phyloP scores from a whole-genome alignment of 2,113 vertebrate species.

The Oreochromis niloticus region DNA sequence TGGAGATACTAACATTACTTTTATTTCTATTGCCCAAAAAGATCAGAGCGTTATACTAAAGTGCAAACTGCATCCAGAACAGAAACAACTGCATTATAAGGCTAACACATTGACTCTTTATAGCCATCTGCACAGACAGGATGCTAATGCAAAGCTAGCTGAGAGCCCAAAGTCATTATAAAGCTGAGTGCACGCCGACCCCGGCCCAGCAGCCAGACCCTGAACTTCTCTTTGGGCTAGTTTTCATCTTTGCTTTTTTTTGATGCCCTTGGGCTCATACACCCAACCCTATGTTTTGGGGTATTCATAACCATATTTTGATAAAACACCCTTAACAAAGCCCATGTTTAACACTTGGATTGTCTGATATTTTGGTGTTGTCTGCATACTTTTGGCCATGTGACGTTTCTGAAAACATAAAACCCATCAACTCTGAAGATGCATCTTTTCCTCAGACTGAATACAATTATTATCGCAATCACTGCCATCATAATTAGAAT shows the following conservation, averaged over 20 bases:
- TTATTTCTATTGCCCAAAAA: not conserved
- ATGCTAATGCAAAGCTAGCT: not conserved
- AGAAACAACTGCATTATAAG: not conserved
- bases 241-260: not conserved
- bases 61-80: not conserved
- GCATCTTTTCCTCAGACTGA: not conserved
- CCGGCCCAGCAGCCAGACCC: rapidly evolving
- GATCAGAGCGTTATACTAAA: rapidly evolving
- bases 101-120: not conserved
- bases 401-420: not conserved
- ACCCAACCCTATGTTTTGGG: not conserved
- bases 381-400: not conserved
- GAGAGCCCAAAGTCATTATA: not conserved
- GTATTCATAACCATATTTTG: not conserved
- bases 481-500: not conserved
- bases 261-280: too few species aligned
- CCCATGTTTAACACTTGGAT: not conserved
- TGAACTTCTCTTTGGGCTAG: not conserved
- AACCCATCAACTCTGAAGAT: not conserved
- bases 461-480: not conserved
- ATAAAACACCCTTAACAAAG: not conserved
- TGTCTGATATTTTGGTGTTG: not conserved
- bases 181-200: not conserved
- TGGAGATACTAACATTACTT: not conserved
- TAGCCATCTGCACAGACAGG: not conserved